These are phyloP conservation scores for Arvicanthis niloticus DNA, from an alignment of 2,113 vertebrate genomes.

Conservation along the genomic window DNA sequence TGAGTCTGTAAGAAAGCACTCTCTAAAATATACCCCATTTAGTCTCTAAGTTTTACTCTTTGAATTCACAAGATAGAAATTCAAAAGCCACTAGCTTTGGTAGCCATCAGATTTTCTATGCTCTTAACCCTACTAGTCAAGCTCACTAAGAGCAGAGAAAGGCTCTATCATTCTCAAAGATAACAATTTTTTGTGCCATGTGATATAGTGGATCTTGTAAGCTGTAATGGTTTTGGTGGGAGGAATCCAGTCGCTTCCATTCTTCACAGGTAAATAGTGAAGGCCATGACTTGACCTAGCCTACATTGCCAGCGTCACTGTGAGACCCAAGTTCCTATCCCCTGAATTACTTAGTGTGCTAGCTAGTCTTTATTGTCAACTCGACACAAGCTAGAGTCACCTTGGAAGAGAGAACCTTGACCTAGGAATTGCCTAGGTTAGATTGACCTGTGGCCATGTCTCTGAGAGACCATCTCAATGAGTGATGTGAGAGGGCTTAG, in stretches of 20 bases:
- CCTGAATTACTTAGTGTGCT: neutral
- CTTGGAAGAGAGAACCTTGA: neutral
- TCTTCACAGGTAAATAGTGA: neutral
- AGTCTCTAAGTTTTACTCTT: neutral
- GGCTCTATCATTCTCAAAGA: neutral
- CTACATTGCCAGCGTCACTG: fast-evolving
- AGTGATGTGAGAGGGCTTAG: neutral
- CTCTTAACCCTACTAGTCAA: neutral
- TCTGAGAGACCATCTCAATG: neutral
- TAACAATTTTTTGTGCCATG: neutral
- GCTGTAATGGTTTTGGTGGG: neutral
- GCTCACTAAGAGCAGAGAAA: neutral
- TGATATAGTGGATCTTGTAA: neutral
- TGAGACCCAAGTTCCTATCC: neutral
- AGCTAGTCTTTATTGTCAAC: neutral
- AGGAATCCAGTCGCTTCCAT: neutral
- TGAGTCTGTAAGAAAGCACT: neutral
- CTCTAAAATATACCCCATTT: neutral
- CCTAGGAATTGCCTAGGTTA: neutral
- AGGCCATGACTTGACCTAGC: neutral
- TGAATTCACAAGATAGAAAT: neutral
- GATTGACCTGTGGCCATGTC: neutral
- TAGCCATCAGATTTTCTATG: neutral
- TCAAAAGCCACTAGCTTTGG: neutral
- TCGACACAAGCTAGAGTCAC: neutral